phyloP scores from a whole-genome alignment of 1,140 invertebrate genomes.

The Frieseomelitta varia region DNA sequence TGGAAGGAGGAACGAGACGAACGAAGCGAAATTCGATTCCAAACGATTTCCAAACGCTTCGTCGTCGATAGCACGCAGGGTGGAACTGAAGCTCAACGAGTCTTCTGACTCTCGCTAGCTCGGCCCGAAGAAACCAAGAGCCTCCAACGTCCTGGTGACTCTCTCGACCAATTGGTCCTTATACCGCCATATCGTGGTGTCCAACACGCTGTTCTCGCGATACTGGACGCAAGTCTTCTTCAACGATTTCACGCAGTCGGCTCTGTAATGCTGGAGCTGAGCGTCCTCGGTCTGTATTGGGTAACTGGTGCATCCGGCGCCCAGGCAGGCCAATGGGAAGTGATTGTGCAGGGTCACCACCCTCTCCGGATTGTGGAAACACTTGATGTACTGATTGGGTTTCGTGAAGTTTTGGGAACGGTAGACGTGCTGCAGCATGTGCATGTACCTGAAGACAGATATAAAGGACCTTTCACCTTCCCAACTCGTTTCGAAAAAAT shows the following conservation, averaged over 20 bases:
- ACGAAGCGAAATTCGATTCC: not conserved
- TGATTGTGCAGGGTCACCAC: slow-evolving; percentile 96
- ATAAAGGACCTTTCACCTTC: no score
- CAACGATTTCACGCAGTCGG: slow-evolving; percentile 94
- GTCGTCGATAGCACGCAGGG: not conserved
- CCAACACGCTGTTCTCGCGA: slow-evolving; percentile 90
- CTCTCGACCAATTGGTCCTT: slow-evolving; percentile 88
- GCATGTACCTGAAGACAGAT: slow-evolving; percentile 87
- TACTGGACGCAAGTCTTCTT: slow-evolving; percentile 93
- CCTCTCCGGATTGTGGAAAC: slow-evolving; percentile 95
- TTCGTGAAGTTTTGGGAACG: slow-evolving; percentile 95
- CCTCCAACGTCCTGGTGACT: slow-evolving; percentile 87
- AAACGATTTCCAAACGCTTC: slow-evolving; percentile 4
- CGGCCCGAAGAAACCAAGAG: slow-evolving; percentile 87
- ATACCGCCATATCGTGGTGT: slow-evolving; percentile 94
- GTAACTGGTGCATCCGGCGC: slow-evolving; percentile 93
- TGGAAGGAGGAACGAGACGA: not conserved
- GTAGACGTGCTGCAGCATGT: slow-evolving; percentile 97
- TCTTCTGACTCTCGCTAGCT: slow-evolving; percentile 59
- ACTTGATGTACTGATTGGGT: slow-evolving; percentile 96
- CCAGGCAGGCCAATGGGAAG: slow-evolving; percentile 94
- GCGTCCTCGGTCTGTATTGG: slow-evolving; percentile 92
- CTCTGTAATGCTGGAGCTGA: slow-evolving; percentile 95
- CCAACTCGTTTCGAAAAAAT: not conserved
- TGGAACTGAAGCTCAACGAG: no score